Percentiles rank a stretch among this genome's conserved stretches.
Conservation (phyloP, 2,888 invertebrate species). For the Eremobia ochroleuca region DNA sequence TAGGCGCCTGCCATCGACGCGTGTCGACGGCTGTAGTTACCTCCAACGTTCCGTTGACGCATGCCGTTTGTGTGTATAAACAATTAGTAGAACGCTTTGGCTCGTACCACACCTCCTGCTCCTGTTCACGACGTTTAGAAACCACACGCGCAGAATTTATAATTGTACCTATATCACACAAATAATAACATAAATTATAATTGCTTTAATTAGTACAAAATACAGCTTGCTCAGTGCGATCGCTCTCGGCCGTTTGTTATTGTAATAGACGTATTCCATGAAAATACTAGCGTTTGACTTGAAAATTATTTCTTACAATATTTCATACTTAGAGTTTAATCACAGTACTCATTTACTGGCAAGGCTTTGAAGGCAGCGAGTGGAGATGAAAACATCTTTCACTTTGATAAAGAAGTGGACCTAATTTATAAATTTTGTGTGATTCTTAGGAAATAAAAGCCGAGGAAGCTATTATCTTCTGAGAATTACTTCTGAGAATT, state of each 20-base stretch:
- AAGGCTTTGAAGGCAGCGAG: conserved; percentile 41
- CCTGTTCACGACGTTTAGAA: neutral
- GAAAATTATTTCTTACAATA: conserved; percentile 46
- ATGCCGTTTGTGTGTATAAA: too few species aligned
- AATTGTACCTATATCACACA: neutral
- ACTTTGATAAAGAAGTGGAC: neutral
- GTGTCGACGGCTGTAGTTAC: too few species aligned
- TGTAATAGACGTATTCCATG: conserved; percentile 45
- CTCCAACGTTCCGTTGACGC: too few species aligned
- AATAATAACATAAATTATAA: neutral
- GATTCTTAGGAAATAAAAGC: neutral
- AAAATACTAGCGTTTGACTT: conserved; percentile 45
- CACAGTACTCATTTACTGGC: conserved; percentile 25
- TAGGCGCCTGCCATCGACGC: too few species aligned
- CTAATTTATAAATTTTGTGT: neutral
- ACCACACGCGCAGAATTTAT: neutral
- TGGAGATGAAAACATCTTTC: neutral
- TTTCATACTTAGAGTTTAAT: conserved; percentile 41
- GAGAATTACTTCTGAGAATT: neutral
- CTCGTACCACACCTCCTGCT: neutral
- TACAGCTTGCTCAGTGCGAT: conserved; percentile 18
- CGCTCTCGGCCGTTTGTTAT: conserved; percentile 29
- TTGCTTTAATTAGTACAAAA: conserved; percentile 34
- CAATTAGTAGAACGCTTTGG: neutral
- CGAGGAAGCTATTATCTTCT: neutral